phyloP scores from a whole-genome alignment of 2,113 vertebrate genomes.

The Carassius carassius region DNA sequence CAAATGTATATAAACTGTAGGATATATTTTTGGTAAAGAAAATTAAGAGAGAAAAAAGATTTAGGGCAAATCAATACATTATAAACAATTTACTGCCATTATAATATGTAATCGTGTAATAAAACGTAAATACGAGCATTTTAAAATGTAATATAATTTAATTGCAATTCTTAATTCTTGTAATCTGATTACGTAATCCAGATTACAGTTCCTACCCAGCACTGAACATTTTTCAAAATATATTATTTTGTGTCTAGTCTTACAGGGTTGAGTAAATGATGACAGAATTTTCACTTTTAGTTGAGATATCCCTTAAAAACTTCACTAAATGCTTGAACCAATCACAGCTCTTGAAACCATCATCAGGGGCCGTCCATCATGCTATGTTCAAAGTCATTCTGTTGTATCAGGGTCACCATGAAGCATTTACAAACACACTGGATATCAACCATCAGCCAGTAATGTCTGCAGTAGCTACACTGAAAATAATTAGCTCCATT shows the following conservation, averaged over 20 bases:
- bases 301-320: neutral
- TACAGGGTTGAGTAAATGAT: neutral
- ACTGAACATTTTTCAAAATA: neutral
- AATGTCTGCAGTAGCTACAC: conserved; percentile 37
- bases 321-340: conserved; percentile 13
- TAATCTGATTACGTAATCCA: too few relatives aligned
- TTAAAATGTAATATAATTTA: too few relatives aligned
- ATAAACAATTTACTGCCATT: too few relatives aligned
- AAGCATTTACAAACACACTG: conserved; percentile 38
- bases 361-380: conserved; percentile 33
- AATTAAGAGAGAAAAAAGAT: too few relatives aligned
- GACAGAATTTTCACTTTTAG: neutral
- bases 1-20: too few relatives aligned
- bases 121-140: too few relatives aligned
- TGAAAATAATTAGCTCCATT: conserved; percentile 32
- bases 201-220: too few relatives aligned
- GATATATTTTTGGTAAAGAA: too few relatives aligned
- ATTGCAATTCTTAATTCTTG: too few relatives aligned
- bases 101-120: too few relatives aligned
- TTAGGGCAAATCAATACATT: too few relatives aligned
- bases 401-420: conserved; percentile 32
- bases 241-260: neutral
- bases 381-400: conserved; percentile 15
- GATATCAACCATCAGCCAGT: neutral
- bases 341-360: conserved; percentile 41